A percentile compares a stretch with the other conserved stretches of the same genome.
These are phyloP conservation scores for Lingula anatina DNA, from an alignment of 2,888 invertebrate species.

Conservation along the genomic window DNA sequence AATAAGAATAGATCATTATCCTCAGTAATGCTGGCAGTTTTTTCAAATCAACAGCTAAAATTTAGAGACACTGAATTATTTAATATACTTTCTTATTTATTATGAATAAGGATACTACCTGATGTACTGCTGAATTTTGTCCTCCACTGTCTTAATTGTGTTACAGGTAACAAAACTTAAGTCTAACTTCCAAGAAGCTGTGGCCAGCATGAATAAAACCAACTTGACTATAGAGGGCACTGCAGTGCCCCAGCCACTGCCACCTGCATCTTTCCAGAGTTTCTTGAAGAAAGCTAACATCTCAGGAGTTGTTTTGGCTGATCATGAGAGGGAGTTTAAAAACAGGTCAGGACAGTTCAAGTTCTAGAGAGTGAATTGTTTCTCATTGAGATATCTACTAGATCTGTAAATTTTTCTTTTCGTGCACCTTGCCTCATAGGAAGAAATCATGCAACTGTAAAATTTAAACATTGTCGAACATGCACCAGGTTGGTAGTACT, in stretches of 20 bases:
- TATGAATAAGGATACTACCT: no score
- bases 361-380: no score
- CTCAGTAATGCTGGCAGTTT: background rate
- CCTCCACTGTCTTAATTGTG: no score
- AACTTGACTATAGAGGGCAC: slow-evolving; percentile 13
- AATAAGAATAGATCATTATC: background rate
- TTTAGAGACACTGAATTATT: background rate
- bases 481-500: no score
- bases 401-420: no score
- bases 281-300: slow-evolving; percentile 64
- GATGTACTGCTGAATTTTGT: no score
- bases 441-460: background rate
- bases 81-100: no score
- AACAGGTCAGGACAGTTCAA: slow-evolving; percentile 48
- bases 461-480: background rate
- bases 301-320: slow-evolving; percentile 64
- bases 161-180: slow-evolving; percentile 25
- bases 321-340: slow-evolving; percentile 59
- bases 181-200: slow-evolving; percentile 13
- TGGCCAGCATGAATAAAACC: slow-evolving; percentile 9
- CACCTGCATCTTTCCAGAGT: slow-evolving; percentile 81
- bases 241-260: slow-evolving; percentile 54
- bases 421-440: background rate
- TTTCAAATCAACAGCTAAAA: background rate
- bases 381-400: no score